Conservation (phyloP, 2,888 invertebrate species). For the Spicauda simplicius region DNA sequence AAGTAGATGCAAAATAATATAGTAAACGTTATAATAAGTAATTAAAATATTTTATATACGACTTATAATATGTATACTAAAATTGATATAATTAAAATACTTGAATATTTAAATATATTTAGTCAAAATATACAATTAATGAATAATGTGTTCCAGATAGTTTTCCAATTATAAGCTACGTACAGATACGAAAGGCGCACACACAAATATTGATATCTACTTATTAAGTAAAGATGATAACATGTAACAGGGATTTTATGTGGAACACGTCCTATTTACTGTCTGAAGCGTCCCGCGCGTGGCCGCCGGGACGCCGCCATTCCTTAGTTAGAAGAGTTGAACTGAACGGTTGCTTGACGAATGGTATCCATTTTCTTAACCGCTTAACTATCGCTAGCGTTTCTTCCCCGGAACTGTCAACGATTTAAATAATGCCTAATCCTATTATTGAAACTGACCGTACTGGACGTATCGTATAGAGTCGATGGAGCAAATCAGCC, state of each 20-base stretch:
- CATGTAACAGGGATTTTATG: slow-evolving; percentile 74
- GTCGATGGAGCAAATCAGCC: slow-evolving; percentile 3
- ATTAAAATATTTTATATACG: slow-evolving; percentile 56
- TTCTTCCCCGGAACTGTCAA: background rate
- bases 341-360: slow-evolving; percentile 17
- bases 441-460: background rate
- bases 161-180: slow-evolving; percentile 69
- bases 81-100: slow-evolving; percentile 39
- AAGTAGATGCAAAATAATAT: slow-evolving; percentile 64
- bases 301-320: slow-evolving; percentile 1
- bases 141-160: slow-evolving; percentile 76
- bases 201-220: slow-evolving; percentile 51
- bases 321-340: slow-evolving; percentile 15
- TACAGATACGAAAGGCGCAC: slow-evolving; percentile 47
- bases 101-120: slow-evolving; percentile 42
- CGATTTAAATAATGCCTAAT: slow-evolving; percentile 12
- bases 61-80: slow-evolving; percentile 48
- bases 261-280: slow-evolving; percentile 50
- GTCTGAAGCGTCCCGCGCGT: background rate
- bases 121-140: slow-evolving; percentile 49
- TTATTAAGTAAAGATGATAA: slow-evolving; percentile 61
- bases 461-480: background rate
- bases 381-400: background rate
- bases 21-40: slow-evolving; percentile 44
- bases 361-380: slow-evolving; percentile 5